Evolutionary conservation across 2,888 invertebrate genomes (phyloP).

Genomic region (Aleiodes leptofemur): DNA sequence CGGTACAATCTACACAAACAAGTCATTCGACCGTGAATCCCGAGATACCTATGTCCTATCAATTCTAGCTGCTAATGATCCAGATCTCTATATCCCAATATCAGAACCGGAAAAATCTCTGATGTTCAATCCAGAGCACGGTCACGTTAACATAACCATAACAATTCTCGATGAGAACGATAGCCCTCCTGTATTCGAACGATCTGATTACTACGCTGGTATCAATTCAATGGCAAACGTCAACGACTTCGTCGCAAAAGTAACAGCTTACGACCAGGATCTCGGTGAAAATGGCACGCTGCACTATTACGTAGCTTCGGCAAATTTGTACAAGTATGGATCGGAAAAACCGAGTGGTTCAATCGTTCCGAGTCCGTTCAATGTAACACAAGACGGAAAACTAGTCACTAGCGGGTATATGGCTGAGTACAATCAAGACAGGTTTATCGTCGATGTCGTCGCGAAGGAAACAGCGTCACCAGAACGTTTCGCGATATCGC

Average conservation of each 20-base stretch:
- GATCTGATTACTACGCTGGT: constrained; percentile 82
- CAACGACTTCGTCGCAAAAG: constrained; percentile 84
- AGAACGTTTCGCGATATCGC: constrained; percentile 84
- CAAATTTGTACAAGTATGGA: constrained; percentile 88
- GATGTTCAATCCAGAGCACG: constrained; percentile 77
- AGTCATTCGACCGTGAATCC: constrained; percentile 88
- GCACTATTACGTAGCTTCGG: constrained; percentile 87
- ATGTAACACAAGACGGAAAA: constrained; percentile 84
- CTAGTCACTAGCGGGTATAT: constrained; percentile 87
- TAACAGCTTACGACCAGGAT: constrained; percentile 90
- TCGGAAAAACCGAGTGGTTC: constrained; percentile 87
- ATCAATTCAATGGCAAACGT: constrained; percentile 86
- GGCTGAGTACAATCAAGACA: constrained; percentile 92
- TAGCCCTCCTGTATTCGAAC: constrained; percentile 86
- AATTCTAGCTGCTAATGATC: constrained; percentile 89
- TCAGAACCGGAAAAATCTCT: constrained; percentile 63
- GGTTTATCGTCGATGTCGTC: constrained; percentile 89
- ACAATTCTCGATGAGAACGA: constrained; percentile 90
- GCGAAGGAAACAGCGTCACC: constrained; percentile 89
- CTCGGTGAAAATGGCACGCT: constrained; percentile 89
- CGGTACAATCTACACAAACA: constrained; percentile 87
- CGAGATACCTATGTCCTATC: constrained; percentile 85
- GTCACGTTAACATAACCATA: constrained; percentile 84
- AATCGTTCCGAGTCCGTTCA: constrained; percentile 92
- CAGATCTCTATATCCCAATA: constrained; percentile 81